Evolutionary conservation across 1,140 invertebrate genomes (phyloP).

Genomic region (Rhysida immarginata): DNA sequence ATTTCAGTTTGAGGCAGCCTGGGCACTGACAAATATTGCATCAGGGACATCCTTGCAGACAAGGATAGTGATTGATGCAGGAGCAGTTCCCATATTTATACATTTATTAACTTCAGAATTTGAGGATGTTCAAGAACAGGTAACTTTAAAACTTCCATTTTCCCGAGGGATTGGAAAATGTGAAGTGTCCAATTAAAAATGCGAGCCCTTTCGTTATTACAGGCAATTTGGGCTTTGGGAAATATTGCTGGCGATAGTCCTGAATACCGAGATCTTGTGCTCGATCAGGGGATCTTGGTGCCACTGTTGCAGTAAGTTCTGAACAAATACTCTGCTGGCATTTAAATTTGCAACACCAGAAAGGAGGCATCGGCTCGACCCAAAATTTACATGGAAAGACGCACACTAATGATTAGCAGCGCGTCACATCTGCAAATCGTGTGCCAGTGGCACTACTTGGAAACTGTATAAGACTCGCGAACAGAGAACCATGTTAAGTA

Average conservation of each 20-base stretch:
- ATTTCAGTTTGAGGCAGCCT: conserved; percentile 87
- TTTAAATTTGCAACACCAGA: no score
- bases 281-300: conserved; percentile 65
- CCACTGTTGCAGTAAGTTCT: conserved; percentile 71
- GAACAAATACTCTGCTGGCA: no score
- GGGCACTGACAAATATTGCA: conserved; percentile 95
- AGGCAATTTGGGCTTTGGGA: conserved; percentile 90
- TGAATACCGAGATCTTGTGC: conserved; percentile 76
- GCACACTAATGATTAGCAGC: no score
- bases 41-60: conserved; percentile 92
- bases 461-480: no score
- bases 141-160: conserved; percentile 13
- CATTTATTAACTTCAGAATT: conserved; percentile 57
- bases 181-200: background rate
- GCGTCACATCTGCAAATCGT: no score
- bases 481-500: no score
- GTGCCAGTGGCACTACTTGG: no score
- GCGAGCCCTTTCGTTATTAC: conserved; percentile 21
- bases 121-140: conserved; percentile 79
- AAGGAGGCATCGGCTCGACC: no score
- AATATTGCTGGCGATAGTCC: conserved; percentile 95
- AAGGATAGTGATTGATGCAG: conserved; percentile 78
- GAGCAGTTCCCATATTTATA: conserved; percentile 86
- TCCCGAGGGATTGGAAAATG: no score
- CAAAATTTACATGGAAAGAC: no score